Evolutionary conservation across 2,113 vertebrate genomes (phyloP).

Genomic region (Marcusenius ussheri): DNA sequence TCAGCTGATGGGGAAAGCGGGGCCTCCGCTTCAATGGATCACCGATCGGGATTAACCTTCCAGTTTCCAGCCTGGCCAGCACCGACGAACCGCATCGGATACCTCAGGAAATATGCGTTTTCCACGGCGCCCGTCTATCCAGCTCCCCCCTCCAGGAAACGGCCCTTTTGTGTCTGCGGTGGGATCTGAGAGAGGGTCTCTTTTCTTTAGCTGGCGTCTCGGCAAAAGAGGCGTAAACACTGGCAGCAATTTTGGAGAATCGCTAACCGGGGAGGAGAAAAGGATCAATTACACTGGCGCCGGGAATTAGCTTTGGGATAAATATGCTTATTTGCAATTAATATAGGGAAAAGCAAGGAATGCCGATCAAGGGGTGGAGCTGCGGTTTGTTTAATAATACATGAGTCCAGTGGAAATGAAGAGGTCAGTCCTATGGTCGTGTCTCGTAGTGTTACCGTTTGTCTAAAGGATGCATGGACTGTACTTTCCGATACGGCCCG

Average conservation of each 20-base stretch:
- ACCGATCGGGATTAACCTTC: not conserved
- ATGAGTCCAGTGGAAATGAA: slow-evolving; percentile 38
- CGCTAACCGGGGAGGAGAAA: not conserved
- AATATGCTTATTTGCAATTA: not conserved
- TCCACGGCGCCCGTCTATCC: not conserved
- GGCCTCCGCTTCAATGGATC: slow-evolving; percentile 41
- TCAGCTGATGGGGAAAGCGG: slow-evolving; percentile 46
- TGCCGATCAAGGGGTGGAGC: slow-evolving; percentile 50
- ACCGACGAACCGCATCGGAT: not conserved
- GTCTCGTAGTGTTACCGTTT: slow-evolving; percentile 24
- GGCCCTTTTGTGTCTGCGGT: slow-evolving; percentile 29
- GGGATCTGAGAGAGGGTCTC: slow-evolving; percentile 3
- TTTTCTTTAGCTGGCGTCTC: slow-evolving; percentile 5
- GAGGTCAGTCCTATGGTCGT: slow-evolving; percentile 26
- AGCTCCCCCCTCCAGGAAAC: not conserved
- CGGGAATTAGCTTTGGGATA: not conserved
- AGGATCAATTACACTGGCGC: not conserved
- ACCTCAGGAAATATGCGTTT: slow-evolving; percentile 18
- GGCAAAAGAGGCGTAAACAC: not conserved
- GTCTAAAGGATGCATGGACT: slow-evolving; percentile 12
- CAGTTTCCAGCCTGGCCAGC: not conserved
- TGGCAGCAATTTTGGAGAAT: not conserved
- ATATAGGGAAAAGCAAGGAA: not conserved
- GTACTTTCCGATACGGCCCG: not conserved
- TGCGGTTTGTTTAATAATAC: slow-evolving; percentile 54